Evolutionary conservation across 64 coral and sea anemone genomes (phyloP), one percentile per base, ranked within the genome.

Genomic region (Pachyseris speciosa): DNA sequence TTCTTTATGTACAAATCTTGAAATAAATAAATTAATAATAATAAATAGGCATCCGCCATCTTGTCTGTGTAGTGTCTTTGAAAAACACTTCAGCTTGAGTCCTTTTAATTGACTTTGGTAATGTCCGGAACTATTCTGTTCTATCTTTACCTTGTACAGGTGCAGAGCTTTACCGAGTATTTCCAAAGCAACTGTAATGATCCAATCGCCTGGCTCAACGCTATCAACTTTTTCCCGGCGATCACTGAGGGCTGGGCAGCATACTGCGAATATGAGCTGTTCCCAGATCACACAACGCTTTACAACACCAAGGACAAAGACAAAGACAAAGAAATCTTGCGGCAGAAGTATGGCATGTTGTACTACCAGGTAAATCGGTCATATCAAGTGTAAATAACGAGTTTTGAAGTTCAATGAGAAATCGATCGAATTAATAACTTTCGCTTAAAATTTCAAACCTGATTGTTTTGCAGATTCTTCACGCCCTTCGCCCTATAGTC

Each of bases 221-320:
- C 1, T 3, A 13, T 47, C 9, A 89, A 86, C 5, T 89, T 84
- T 72, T 94, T 51, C 29, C 9, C 66, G 3, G 85, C 72, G 3
- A 88, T 89, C 36, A 94, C 84, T 37, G 92, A 94, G 55, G 92
- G 92, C 1, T 94, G 92, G 92, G 92, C 92, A 37, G 44, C 86
- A 19, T 94, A 94, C 13, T 40, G 51, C 7, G 92, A 94, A 26
- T 61, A 78, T 9, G 29, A 48, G 9, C 37, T 94, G 20, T 73
- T 84, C 24, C 76, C 91, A 11, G 72, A 73, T 12, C 65, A 89
- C 34, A 94, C 92, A 20, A 69, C 71, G 17, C 80, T 87, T 11
- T 94, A 94, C 75, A 55, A 22, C 8, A 52, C 32, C 15, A 38
- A 72, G 25, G 25, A 61, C 11, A 22, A 40, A 39, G 36, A 61